A percentile compares a stretch with the other conserved stretches of the same genome.
phyloP scores from a whole-genome alignment of 1,140 invertebrate species.

The Drosophila asahinai region DNA sequence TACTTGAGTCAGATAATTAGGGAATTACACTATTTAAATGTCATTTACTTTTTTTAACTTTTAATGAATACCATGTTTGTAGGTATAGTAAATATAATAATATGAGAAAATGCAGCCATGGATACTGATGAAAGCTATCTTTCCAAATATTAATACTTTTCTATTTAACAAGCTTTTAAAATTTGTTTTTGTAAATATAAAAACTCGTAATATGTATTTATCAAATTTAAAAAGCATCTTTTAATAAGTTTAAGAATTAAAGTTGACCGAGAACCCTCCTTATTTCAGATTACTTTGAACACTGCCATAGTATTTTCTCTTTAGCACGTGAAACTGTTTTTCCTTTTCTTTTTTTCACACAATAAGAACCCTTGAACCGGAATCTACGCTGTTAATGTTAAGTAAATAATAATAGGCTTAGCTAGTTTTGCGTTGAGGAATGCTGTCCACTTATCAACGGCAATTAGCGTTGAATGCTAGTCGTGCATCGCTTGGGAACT shows the following conservation, averaged over 20 bases:
- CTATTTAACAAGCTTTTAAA: no score
- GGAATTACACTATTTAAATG: neutral
- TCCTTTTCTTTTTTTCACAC: neutral
- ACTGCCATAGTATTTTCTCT: neutral
- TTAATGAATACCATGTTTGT: no score
- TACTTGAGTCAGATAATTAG: no score
- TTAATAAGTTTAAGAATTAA: neutral
- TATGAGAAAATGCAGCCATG: no score
- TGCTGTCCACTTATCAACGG: conserved; percentile 50
- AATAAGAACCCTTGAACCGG: conserved; percentile 4
- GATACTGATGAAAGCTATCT: no score
- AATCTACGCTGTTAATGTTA: conserved; percentile 8
- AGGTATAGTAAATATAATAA: no score
- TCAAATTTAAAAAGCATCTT: no score
- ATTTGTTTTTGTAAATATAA: no score
- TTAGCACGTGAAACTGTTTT: neutral
- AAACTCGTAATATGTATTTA: no score
- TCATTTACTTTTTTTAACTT: neutral
- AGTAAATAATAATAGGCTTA: conserved; percentile 21
- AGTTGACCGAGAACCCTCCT: neutral
- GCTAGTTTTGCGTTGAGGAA: conserved; percentile 28
- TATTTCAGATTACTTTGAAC: no score
- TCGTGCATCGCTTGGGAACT: conserved; percentile 38
- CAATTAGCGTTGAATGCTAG: conserved; percentile 45
- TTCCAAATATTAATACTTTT: no score